Conservation (phyloP, 1,140 invertebrate species). For the Battus philenor region DNA sequence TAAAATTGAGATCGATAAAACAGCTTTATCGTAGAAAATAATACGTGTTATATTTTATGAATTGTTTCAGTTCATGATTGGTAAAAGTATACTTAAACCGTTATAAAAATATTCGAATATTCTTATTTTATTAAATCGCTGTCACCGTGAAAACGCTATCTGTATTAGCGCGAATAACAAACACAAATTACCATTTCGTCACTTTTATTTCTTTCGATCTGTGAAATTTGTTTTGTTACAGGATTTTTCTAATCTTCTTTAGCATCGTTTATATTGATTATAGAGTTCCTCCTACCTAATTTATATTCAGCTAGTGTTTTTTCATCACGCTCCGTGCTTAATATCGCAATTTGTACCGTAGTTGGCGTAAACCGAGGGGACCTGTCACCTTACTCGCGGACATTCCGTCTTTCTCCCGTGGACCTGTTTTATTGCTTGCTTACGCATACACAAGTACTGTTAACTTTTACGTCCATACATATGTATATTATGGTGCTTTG, state of each 20-base stretch:
- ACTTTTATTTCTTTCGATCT: constrained; percentile 42
- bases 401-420: constrained; percentile 44
- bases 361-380: constrained; percentile 65
- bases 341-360: constrained; percentile 74
- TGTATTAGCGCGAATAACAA: constrained; percentile 6
- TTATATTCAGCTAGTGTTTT: constrained; percentile 75
- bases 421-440: constrained; percentile 50
- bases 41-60: too few species aligned
- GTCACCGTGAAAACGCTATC: background rate
- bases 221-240: constrained; percentile 70
- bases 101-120: too few species aligned
- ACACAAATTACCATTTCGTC: constrained; percentile 26
- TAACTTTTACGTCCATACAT: too few species aligned
- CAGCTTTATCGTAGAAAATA: too few species aligned
- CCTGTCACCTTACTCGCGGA: constrained; percentile 62
- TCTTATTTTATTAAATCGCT: background rate
- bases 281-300: constrained; percentile 68
- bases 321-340: constrained; percentile 73
- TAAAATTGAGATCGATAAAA: too few species aligned
- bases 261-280: constrained; percentile 76
- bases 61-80: too few species aligned
- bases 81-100: too few species aligned
- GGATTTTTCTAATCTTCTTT: constrained; percentile 75
- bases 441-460: constrained; percentile 50
- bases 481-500: constrained; percentile 1